phyloP scores from a whole-genome alignment of 2,113 vertebrate species.

The Sus scrofa region T2T-Sscrofa CM000830.6:18205001-18205500 shows the following conservation, averaged over 20 bases:
- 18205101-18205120: background rate
- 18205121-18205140: conserved; percentile 19
- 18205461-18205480: background rate
- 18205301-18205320: conserved; percentile 32
- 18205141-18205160: conserved; percentile 28
- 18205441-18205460: conserved; percentile 59
- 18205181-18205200: background rate
- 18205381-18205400: conserved; percentile 17
- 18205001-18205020: background rate
- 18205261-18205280: conserved; percentile 2
- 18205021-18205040: conserved; percentile 18
- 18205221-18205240: background rate
- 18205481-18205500: background rate
- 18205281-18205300: conserved; percentile 24
- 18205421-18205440: conserved; percentile 14
- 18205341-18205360: background rate
- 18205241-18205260: background rate
- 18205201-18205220: conserved; percentile 12
- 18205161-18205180: background rate
- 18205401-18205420: background rate
- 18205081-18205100: conserved; percentile 19
- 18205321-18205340: background rate
- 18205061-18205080: conserved; percentile 39
- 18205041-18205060: background rate
- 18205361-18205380: conserved; percentile 26